Evolutionary conservation across 2,797 vertebrate genomes (phyloP), one percentile per base, ranked within the genome.

Genomic region (Dipus sagitta): DNA sequence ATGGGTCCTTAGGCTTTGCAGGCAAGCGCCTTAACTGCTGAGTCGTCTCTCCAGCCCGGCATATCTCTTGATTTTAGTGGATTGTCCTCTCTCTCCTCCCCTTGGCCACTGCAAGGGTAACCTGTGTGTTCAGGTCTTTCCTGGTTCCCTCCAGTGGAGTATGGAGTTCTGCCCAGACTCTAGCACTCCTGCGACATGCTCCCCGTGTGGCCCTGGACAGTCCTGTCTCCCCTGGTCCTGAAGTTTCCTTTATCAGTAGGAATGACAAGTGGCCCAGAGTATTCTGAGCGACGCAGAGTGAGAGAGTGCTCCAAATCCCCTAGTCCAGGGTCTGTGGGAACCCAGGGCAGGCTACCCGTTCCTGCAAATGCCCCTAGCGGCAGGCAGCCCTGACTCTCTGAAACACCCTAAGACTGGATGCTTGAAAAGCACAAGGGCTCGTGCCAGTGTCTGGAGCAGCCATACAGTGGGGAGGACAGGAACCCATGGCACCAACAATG

Each of bases 401-500:
- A 71, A 9, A 18, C 18, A 0, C 0, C 47, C 78, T 21, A 4
- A 11, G 2, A 6, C 65, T 18, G 2, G n/a, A 10, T 10, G 13
- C 4, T 12, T 0, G 0, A 54, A 3, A 52, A 28, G 28, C 6
- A 8, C 1, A 47, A 15, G n/a, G 4, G 15, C 24, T 34, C 12
- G 0, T 20, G 20, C 52, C 17, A 11, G 6, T 10, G 24, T 21
- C 2, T n/a, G 15, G 47, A 52, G 14, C 20, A 14, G 30, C 14
- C 72, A 14, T 26, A 20, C 52, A 21, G n/a, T 0, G 30, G 75
- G 47, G 2, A 60, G 26, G 38, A 7, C 30, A 0, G 10, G 28
- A n/a, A 17, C 15, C n/a, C 0, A 1, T 0, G 11, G 10, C 2
- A 1, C 2, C 0, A 17, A 20, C 58, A 23, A 4, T 7, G 0